Conservation (phyloP, 1,140 invertebrate species). For the Myzus persicae region DNA sequence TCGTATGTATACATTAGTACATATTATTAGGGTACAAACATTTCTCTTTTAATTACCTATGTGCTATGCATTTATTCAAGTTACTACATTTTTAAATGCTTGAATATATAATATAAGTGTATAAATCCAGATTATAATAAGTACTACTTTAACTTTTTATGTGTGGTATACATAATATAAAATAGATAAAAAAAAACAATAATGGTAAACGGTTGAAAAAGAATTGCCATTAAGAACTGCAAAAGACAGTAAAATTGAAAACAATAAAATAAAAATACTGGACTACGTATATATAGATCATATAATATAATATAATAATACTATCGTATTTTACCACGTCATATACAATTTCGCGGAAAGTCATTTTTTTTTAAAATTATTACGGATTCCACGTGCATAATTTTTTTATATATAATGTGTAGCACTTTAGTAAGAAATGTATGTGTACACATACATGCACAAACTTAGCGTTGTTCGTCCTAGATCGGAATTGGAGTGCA, state of each 20-base stretch:
- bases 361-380: background rate
- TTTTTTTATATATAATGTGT: background rate
- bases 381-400: background rate
- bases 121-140: background rate
- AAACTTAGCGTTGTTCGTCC: background rate
- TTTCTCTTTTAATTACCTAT: background rate
- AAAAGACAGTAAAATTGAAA: too few relatives aligned
- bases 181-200: background rate
- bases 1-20: too few relatives aligned
- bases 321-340: background rate
- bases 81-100: background rate
- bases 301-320: background rate
- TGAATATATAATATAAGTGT: background rate
- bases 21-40: too few relatives aligned
- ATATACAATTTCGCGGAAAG: background rate
- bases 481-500: slow-evolving; percentile 23
- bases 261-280: background rate
- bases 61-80: background rate
- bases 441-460: background rate
- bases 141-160: background rate
- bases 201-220: background rate
- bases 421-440: background rate
- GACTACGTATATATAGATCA: background rate
- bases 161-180: background rate
- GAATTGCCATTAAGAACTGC: background rate